Conservation (phyloP, 2,888 invertebrate species). For the Tiphia femorata region DNA sequence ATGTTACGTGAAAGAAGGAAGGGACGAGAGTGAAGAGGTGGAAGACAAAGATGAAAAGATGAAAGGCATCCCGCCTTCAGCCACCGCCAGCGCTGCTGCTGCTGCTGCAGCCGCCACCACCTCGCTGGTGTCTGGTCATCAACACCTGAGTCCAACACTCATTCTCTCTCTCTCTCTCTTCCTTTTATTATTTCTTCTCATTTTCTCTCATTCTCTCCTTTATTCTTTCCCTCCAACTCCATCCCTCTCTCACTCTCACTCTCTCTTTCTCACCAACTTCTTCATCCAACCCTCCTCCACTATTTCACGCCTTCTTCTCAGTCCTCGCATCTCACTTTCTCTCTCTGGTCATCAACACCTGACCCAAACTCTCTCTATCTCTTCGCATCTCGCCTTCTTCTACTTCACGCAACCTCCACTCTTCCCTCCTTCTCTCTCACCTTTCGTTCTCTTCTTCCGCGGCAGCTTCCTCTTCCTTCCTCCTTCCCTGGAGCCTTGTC, state of each 20-base stretch:
- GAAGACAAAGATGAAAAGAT: constrained; percentile 62
- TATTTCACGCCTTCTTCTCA: too few species aligned
- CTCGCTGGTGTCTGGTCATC: constrained; percentile 44
- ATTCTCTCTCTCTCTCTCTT: constrained; percentile 16
- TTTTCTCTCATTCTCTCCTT: not conserved
- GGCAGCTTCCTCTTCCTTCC: constrained; percentile 13
- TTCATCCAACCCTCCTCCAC: too few species aligned
- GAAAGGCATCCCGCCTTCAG: constrained; percentile 64
- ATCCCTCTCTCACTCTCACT: too few species aligned
- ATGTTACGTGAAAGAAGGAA: constrained; percentile 1
- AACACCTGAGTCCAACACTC: constrained; percentile 40
- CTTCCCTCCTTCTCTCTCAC: too few species aligned
- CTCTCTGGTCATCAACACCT: not conserved
- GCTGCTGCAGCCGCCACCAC: constrained; percentile 23
- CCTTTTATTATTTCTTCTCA: constrained; percentile 1
- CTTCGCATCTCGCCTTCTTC: too few species aligned
- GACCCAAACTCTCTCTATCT: too few species aligned
- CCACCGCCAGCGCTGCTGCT: constrained; percentile 50
- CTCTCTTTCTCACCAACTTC: too few species aligned
- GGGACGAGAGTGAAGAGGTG: constrained; percentile 5
- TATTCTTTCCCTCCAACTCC: not conserved
- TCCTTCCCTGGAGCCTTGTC: constrained; percentile 6
- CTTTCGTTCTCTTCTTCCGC: too few species aligned
- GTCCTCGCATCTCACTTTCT: too few species aligned
- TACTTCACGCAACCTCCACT: too few species aligned